These are phyloP conservation scores for Ceratosolen solmsi DNA, from an alignment of 1,140 invertebrate genomes.

Conservation along the genomic window DNA sequence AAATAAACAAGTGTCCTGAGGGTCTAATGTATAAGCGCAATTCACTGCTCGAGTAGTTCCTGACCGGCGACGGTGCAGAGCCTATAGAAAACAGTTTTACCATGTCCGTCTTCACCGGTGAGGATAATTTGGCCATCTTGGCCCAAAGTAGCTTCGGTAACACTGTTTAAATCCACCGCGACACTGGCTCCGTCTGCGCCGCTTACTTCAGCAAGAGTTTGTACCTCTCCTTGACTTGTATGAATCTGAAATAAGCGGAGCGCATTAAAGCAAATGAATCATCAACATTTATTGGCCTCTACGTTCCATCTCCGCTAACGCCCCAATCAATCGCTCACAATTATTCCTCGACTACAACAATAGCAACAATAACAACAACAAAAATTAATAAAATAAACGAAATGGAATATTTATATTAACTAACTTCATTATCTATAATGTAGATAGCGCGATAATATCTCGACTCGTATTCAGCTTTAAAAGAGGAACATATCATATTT, in stretches of 20 bases:
- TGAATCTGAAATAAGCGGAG: conserved; percentile 79
- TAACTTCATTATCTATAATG: too few relatives aligned
- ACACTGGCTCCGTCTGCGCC: conserved; percentile 79
- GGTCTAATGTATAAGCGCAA: conserved; percentile 59
- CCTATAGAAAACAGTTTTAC: conserved; percentile 78
- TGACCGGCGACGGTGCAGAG: conserved; percentile 74
- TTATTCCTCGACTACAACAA: not conserved
- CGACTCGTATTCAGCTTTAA: too few relatives aligned
- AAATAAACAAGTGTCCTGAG: conserved; percentile 67
- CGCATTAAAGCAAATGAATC: not conserved
- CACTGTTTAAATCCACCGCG: conserved; percentile 89
- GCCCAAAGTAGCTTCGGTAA: conserved; percentile 88
- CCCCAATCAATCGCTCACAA: not conserved
- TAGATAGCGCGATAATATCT: too few relatives aligned
- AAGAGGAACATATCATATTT: too few relatives aligned
- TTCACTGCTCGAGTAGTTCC: conserved; percentile 73
- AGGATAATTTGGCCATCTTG: conserved; percentile 96
- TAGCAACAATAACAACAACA: too few relatives aligned
- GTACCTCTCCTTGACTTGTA: conserved; percentile 83
- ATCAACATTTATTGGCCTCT: not conserved
- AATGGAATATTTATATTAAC: too few relatives aligned
- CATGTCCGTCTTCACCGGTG: conserved; percentile 94
- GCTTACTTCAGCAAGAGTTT: conserved; percentile 83
- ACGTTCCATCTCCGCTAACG: not conserved
- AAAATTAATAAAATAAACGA: too few relatives aligned